Conservation (phyloP, 2,797 vertebrate genomes). For the Manis pentadactyla region DNA sequence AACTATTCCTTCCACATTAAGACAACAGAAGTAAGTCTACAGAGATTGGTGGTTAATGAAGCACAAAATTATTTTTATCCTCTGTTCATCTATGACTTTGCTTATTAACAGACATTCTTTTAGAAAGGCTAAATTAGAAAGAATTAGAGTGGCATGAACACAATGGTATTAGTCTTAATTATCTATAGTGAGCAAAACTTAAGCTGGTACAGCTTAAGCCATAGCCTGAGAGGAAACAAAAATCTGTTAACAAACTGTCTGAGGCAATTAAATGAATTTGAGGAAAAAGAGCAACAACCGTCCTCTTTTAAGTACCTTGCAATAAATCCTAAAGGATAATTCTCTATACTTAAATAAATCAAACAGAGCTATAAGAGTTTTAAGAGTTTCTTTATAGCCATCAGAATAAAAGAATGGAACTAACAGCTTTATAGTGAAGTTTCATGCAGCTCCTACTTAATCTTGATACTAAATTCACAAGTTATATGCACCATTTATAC, state of each 20-base stretch:
- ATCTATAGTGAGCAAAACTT: constrained; percentile 61
- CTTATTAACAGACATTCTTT: constrained; percentile 67
- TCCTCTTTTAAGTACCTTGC: constrained; percentile 53
- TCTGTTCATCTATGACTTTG: constrained; percentile 64
- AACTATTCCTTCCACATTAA: constrained; percentile 23
- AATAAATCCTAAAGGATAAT: constrained; percentile 72
- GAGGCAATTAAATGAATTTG: constrained; percentile 66
- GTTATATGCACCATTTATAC: neutral
- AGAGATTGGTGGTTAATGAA: constrained; percentile 63
- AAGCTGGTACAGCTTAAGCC: constrained; percentile 52
- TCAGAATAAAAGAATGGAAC: constrained; percentile 52
- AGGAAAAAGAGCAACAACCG: constrained; percentile 66
- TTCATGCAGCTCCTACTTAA: constrained; percentile 16
- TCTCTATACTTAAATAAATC: constrained; percentile 58
- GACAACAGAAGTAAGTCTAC: constrained; percentile 42
- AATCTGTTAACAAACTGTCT: constrained; percentile 66
- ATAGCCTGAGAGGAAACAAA: constrained; percentile 63
- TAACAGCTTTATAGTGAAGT: constrained; percentile 5
- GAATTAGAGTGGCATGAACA: constrained; percentile 44
- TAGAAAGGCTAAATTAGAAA: constrained; percentile 63
- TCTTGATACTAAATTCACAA: constrained; percentile 60
- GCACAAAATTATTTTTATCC: constrained; percentile 73
- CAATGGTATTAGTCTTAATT: constrained; percentile 73
- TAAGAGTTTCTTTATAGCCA: constrained; percentile 47
- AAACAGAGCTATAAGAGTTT: constrained; percentile 49